These are phyloP conservation scores for Cerastis leucographa DNA, from an alignment of 2,888 invertebrate species.

Conservation along the genomic window DNA sequence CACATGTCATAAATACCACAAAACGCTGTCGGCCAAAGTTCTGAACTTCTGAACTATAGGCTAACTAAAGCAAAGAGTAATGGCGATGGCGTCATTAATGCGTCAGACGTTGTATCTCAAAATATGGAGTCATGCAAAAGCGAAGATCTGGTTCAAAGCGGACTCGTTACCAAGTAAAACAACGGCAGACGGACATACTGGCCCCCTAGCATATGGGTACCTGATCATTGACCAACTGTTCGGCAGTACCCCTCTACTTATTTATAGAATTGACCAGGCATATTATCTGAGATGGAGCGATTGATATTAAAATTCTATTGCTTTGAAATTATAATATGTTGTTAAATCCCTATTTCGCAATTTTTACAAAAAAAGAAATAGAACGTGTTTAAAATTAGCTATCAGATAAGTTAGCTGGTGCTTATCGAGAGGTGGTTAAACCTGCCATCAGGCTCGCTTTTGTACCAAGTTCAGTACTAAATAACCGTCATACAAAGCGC, in stretches of 20 bases:
- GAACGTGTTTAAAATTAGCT: neutral
- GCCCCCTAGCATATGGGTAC: conserved; percentile 20
- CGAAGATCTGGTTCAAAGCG: neutral
- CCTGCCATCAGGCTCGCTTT: neutral
- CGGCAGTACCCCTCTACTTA: conserved; percentile 49
- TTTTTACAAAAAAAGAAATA: neutral
- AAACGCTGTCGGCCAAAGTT: neutral
- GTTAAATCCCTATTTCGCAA: neutral
- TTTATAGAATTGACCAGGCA: conserved; percentile 53
- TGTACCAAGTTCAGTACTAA: neutral
- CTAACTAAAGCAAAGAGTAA: neutral
- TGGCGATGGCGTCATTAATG: neutral
- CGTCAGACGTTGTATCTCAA: neutral
- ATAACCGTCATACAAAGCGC: neutral
- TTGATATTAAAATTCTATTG: neutral
- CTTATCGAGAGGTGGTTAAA: neutral
- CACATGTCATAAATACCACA: too few species aligned
- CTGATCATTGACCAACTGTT: conserved; percentile 32
- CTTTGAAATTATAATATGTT: neutral
- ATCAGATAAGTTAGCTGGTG: neutral
- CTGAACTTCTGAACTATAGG: neutral
- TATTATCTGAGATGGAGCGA: conserved; percentile 16
- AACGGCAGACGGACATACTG: neutral
- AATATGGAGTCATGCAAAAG: neutral
- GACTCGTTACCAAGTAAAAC: conserved; percentile 12